Evolutionary conservation across 2,797 vertebrate genomes (phyloP), one percentile per base, ranked within the genome.

Genomic region (Momotus momota): DNA sequence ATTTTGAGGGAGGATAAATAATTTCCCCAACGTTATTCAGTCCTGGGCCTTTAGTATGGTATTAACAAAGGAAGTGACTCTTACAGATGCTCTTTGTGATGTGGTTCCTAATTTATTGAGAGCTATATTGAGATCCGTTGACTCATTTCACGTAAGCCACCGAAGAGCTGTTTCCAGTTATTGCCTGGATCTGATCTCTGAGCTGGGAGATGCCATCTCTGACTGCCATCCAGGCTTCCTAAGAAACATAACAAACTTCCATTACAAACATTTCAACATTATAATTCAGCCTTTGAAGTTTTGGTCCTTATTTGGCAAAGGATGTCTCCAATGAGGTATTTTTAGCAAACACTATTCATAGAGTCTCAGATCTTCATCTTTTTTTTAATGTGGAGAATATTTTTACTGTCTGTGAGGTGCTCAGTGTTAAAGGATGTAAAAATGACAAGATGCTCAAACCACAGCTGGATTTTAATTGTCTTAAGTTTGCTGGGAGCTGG

Each of bases 31-130:
- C 61, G 17, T 67, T 71, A 20, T 43, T 88, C 49, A 55, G 92
- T 62, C 77, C 95, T 91, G 95, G 94, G 88, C 92, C 88, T 97
- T 97, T 84, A 61, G 54, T 91, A 18, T 69, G 86, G 23, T 69
- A 83, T 94, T 80, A 94, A 65, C 86, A 95, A 69, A 93, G 93
- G 93, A 96, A 95, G 82, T 90, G 77, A 83, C 82, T 94, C 75
- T 86, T 79, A n/a, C 77, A 88, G 85, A 94, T 93, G 92, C 82
- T 91, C 94, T 46, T 93, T 90, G 65, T 96, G 69, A 8, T 88
- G 75, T 86, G 65, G 72, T 88, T 93, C 72, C 61, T 86, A 27
- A 57, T 90, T 91, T 93, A 75, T 17, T 51, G 57, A 33, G 64
- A 49, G 35, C 71, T 96, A 86, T 73, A 61, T 52, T 49, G 64